These are phyloP conservation scores for Brachirus orientalis DNA, from an alignment of 2,113 vertebrate species.

Conservation along the genomic window DNA sequence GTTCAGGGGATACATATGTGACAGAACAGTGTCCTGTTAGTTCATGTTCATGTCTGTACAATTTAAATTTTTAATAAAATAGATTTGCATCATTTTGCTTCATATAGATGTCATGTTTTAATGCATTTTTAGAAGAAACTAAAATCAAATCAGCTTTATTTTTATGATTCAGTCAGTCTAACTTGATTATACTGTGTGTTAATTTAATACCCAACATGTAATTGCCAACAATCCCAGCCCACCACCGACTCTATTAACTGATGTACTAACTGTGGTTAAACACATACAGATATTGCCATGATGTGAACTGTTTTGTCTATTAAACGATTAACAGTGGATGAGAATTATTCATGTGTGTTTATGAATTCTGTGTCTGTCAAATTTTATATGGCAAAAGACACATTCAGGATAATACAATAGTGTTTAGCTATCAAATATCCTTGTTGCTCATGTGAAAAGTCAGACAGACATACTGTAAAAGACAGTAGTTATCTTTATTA, in stretches of 20 bases:
- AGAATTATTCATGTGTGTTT: background rate
- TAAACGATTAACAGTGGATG: constrained; percentile 2
- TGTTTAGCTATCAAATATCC: constrained; percentile 10
- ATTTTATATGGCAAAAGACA: constrained; percentile 4
- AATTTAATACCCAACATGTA: too few relatives aligned
- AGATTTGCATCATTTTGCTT: too few relatives aligned
- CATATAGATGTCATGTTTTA: background rate
- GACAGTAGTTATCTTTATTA: constrained; percentile 47
- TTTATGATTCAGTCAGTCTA: too few relatives aligned
- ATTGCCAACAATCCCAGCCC: background rate
- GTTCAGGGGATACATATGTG: too few relatives aligned
- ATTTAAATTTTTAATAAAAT: too few relatives aligned
- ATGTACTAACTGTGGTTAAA: constrained; percentile 3
- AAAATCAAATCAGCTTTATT: background rate
- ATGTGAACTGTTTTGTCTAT: background rate
- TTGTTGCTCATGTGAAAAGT: constrained; percentile 29
- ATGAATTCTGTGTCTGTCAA: background rate
- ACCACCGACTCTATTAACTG: background rate
- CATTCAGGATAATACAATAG: constrained; percentile 10
- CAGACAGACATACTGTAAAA: constrained; percentile 12
- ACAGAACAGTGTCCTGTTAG: background rate
- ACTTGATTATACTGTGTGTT: too few relatives aligned
- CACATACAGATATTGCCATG: background rate
- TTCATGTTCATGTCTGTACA: background rate
- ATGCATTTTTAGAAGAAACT: background rate